Base-by-base conservation (phyloP, 2,888 invertebrate species). In the Campopleginae sp. region DNA sequence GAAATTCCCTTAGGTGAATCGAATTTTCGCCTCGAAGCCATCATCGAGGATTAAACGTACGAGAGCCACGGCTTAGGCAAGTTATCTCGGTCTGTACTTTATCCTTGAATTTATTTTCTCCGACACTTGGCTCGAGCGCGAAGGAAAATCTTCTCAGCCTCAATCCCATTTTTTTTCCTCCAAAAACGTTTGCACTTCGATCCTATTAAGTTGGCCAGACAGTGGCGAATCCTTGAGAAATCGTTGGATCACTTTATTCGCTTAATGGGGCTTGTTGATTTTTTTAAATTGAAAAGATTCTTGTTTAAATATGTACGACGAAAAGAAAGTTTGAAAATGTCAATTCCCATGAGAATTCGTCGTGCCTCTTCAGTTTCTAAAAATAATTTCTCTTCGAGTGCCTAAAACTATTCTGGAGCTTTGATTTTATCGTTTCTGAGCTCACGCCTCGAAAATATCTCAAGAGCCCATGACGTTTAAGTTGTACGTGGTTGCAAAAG, bases 11-110 rank as follows among this genome's bases (percentile, higher is more conserved):
- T 75, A 31, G 68, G 17, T 66, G 46, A 70, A 77, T 82, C 44
- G 70, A 70, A 46, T 78, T 78, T 70, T 51, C 78, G 58, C 14
- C 63, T 58, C 42, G 63, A 63, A 51, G 71, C 77, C 80, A 77
- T 78, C 66, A 66, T 72, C 82, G 77, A 63, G 77, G 72, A 82
- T 74, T 82, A 68, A 82, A 46, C 23, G 33, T 48, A 76, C 48
- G 68, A 48, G 58, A 44, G 31, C 38, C 19, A 33, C 14, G 61
- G 61, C 23, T 27, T 75, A 38, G 54, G 27, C 2, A 44, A 44
- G 27, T 63, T 75, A 31, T 63, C 63, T 75, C 31, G 10, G 33
- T 54, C 65, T 33, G 19, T 33, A n/a, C 27, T 58, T 27, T 70
- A 19, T 63, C 51, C 17, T 70, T 38, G 51, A 58, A 42, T 61